phyloP scores from a whole-genome alignment of 2,797 vertebrate species.

The Crenichthys baileyi region DNA sequence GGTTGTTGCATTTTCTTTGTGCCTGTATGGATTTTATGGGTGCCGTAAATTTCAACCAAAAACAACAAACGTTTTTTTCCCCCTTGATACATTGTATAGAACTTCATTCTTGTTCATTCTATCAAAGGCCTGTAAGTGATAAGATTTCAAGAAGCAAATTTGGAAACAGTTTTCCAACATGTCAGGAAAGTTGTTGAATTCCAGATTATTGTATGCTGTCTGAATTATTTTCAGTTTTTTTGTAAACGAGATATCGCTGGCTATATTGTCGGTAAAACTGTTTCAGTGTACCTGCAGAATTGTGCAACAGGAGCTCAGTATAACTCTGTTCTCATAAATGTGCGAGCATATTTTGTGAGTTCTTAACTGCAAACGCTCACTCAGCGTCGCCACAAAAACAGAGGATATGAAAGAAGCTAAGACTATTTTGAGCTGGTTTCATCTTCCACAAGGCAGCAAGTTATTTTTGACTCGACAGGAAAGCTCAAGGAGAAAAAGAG shows the following conservation, averaged over 20 bases:
- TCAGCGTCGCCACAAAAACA: constrained; percentile 9
- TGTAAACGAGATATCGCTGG: background rate
- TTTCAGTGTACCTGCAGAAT: background rate
- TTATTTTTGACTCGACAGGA: constrained; percentile 52
- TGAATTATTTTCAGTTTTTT: background rate
- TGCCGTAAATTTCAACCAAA: background rate
- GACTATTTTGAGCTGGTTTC: constrained; percentile 41
- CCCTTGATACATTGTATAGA: background rate
- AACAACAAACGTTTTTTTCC: background rate
- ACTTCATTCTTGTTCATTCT: background rate
- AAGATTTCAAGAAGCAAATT: background rate
- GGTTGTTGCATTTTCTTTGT: background rate
- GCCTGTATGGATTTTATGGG: background rate
- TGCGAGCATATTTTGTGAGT: background rate
- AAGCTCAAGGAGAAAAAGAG: constrained; percentile 11
- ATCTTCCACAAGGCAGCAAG: constrained; percentile 33
- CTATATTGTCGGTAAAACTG: background rate
- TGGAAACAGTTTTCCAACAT: background rate
- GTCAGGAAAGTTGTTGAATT: background rate
- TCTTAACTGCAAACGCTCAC: constrained; percentile 3
- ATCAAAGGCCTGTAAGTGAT: background rate
- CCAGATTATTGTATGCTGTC: background rate
- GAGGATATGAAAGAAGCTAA: constrained; percentile 35
- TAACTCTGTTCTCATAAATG: constrained; percentile 1
- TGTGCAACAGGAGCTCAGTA: constrained; percentile 4